Conservation (phyloP, 2,113 vertebrate genomes). For the Apus apus region DNA sequence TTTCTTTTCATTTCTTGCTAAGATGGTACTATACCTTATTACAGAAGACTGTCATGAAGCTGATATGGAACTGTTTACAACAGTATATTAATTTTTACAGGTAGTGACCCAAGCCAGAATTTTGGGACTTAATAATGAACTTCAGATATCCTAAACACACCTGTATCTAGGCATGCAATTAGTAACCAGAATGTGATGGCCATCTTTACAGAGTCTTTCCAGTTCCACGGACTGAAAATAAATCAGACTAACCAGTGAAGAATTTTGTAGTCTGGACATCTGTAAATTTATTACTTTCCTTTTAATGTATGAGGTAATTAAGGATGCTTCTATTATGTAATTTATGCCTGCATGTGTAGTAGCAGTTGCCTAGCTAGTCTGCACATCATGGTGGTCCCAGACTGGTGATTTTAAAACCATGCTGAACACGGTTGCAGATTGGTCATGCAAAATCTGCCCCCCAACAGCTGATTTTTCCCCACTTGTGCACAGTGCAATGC, state of each 20-base stretch:
- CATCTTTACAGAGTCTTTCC: not conserved
- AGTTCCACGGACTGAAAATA: not conserved
- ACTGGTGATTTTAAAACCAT: slow-evolving; percentile 64
- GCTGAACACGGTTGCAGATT: slow-evolving; percentile 64
- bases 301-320: not conserved
- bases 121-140: not conserved
- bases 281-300: not conserved
- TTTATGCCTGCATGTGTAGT: not conserved
- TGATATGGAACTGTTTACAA: not conserved
- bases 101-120: not conserved
- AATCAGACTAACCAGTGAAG: not conserved
- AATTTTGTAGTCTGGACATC: not conserved
- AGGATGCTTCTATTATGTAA: not conserved
- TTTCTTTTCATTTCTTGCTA: not conserved
- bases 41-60: not conserved
- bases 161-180: not conserved
- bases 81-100: not conserved
- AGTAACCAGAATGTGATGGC: not conserved
- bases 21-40: not conserved
- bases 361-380: not conserved
- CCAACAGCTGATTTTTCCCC: slow-evolving; percentile 58
- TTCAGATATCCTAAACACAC: not conserved
- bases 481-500: slow-evolving; percentile 80
- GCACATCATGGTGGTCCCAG: not conserved
- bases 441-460: slow-evolving; percentile 78